Evolutionary conservation across 2,888 invertebrate genomes (phyloP), one percentile per base, ranked within the genome.

Genomic region (Pandemis corylana): DNA sequence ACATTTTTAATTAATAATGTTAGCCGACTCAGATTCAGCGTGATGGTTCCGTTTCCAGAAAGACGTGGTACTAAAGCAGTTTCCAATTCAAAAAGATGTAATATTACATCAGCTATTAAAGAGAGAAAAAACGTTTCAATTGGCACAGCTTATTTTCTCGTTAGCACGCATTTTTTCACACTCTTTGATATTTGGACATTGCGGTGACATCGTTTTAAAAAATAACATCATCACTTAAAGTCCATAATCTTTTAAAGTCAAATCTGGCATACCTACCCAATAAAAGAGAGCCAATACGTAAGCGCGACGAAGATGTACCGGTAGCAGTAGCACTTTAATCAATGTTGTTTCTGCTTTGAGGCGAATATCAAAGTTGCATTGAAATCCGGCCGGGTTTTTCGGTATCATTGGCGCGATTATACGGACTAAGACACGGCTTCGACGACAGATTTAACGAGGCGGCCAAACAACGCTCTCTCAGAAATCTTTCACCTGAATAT

Each of bases 401-500:
- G 83, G 87, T 90, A 90, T 87, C 89, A 88, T 85, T 87, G 89
- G 42, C 96, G 96, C 68, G 96, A 96, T 90, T 91, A 91, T 85
- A 88, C 84, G 85, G 90, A 87, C 87, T 85, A 83, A 88, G 86
- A 84, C 84, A 85, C 81, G 79, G 69, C 80, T 76, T 83, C 75
- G 93, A 80, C 86, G 93, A 94, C 88, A 91, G 93, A 93, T 93
- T 90, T 92, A 93, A 90, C 87, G 92, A 87, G 87, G 80, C 85
- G 80, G 80, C 86, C 87, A 89, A 90, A 91, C 91, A 91, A 88
- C 90, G 85, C 86, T 84, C 87, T 89, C 90, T 89, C 89, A 89
- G 92, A 92, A 86, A 92, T 93, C 92, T 93, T 91, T 92, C 93
- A 94, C 94, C 93, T 93, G 93, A 93, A 89, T 92, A 92, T 93